Conservation (phyloP, 2,113 vertebrate genomes). For the Todiramphus chloris region DNA sequence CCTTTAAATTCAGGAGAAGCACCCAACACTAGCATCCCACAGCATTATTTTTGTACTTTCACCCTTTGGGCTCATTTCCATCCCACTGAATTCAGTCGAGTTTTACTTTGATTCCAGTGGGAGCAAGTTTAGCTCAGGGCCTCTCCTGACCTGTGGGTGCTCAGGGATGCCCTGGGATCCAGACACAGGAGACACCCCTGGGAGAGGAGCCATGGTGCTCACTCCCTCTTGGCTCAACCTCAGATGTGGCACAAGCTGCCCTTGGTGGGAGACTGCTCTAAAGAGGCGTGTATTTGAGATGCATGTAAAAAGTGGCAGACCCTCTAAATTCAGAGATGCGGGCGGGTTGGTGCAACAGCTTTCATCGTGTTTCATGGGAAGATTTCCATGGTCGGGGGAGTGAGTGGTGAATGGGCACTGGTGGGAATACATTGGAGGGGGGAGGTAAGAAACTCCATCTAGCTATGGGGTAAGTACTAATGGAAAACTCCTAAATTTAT, state of each 20-base stretch:
- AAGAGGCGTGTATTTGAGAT: accelerated
- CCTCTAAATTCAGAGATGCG: not conserved
- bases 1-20: not conserved
- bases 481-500: not conserved
- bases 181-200: not conserved
- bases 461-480: not conserved
- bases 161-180: accelerated
- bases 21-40: not conserved
- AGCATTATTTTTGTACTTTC: not conserved
- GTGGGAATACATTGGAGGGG: not conserved
- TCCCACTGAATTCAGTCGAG: not conserved
- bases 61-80: not conserved
- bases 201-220: not conserved
- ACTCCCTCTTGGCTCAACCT: not conserved
- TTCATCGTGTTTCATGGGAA: not conserved
- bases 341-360: not conserved
- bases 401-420: not conserved
- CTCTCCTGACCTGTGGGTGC: accelerated
- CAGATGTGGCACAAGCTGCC: not conserved
- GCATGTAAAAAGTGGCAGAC: not conserved
- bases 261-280: not conserved
- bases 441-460: not conserved
- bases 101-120: not conserved
- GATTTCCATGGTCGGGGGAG: not conserved
- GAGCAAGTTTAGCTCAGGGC: not conserved